Conservation (phyloP, 2,113 vertebrate genomes). For the Uria aalge region DNA sequence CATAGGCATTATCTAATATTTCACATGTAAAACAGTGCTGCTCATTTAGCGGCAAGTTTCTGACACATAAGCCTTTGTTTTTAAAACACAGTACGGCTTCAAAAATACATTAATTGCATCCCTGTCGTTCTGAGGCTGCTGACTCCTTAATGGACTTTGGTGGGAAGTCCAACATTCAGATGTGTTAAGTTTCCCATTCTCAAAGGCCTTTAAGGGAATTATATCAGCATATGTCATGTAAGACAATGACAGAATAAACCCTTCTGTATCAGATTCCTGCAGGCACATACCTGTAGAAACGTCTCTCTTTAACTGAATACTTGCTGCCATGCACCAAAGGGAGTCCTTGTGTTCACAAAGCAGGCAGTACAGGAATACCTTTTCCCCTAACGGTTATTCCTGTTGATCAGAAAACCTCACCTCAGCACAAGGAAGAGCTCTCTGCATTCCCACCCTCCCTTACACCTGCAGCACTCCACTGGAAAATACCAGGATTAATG, state of each 20-base stretch:
- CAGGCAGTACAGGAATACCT: neutral
- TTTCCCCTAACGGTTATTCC: neutral
- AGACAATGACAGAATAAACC: neutral
- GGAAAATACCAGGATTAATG: fast-evolving
- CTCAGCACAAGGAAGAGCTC: neutral
- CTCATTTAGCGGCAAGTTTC: neutral
- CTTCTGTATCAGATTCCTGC: neutral
- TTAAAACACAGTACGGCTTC: neutral
- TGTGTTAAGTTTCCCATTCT: neutral
- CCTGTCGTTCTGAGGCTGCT: neutral
- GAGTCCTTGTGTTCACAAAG: neutral
- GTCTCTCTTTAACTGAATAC: neutral
- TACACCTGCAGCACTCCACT: neutral
- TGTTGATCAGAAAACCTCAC: neutral
- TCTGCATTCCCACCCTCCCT: neutral
- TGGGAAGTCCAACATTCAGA: neutral
- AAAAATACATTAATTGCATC: neutral
- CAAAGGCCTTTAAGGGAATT: neutral
- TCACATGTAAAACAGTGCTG: neutral
- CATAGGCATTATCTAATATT: neutral
- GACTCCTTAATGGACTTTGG: neutral
- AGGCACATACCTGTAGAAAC: neutral
- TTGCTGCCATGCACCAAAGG: neutral
- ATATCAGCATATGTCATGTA: neutral
- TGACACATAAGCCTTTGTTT: neutral